Percentiles rank a stretch among this genome's conserved stretches.
phyloP scores from a whole-genome alignment of 2,888 invertebrate species.

The Orchesella flavescens region DNA sequence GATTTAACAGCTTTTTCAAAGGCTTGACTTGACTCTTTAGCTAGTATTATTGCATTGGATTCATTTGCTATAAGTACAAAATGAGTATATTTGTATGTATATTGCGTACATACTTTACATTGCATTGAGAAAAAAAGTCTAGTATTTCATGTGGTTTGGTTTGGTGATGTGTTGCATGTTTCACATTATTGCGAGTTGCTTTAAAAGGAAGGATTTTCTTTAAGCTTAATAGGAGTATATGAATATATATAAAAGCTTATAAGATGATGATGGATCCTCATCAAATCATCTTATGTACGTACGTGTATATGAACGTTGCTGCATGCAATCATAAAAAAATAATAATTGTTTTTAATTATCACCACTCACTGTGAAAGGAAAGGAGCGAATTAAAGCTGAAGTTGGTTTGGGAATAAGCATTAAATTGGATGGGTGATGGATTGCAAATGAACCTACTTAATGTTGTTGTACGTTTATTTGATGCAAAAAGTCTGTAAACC shows the following conservation, averaged over 20 bases:
- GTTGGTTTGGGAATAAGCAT: constrained; percentile 2
- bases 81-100: background rate
- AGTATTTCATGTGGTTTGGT: background rate
- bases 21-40: background rate
- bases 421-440: constrained; percentile 30
- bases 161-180: background rate
- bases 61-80: constrained; percentile 10
- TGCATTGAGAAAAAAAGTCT: background rate
- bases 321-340: constrained; percentile 30
- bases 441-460: constrained; percentile 16
- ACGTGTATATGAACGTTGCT: background rate
- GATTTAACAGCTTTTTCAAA: constrained; percentile 42
- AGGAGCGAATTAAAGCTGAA: constrained; percentile 23
- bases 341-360: constrained; percentile 53
- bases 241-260: too few species aligned
- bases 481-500: background rate
- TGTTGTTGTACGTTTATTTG: background rate
- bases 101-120: background rate
- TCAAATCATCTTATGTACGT: background rate
- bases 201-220: constrained; percentile 39
- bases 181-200: constrained; percentile 12
- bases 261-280: background rate
- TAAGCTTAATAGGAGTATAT: too few species aligned
- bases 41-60: too few species aligned
- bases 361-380: constrained; percentile 48